phyloP scores from a whole-genome alignment of 1,140 invertebrate genomes.

The Drosophila obscura region DNA sequence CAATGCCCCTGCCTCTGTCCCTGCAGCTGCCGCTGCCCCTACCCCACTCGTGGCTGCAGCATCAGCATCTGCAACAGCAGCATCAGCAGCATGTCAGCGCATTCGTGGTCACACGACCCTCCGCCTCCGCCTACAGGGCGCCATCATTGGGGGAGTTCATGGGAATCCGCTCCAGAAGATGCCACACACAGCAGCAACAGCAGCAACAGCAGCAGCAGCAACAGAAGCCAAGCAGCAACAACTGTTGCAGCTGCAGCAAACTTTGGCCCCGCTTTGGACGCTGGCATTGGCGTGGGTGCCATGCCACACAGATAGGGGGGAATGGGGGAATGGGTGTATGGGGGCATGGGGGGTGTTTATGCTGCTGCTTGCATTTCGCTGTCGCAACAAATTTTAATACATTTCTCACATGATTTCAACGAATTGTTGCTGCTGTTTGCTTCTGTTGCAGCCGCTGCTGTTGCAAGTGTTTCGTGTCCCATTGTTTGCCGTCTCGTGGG shows the following conservation, averaged over 20 bases:
- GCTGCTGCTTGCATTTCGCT: constrained; percentile 66
- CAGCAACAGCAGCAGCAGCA: constrained; percentile 18
- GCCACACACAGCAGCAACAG: constrained; percentile 55
- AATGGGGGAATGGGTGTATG: too few relatives aligned
- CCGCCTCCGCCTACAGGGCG: constrained; percentile 38
- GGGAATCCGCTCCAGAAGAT: constrained; percentile 72
- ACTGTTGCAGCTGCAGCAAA: constrained; percentile 56
- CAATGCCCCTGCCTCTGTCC: constrained; percentile 33
- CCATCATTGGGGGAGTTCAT: constrained; percentile 59
- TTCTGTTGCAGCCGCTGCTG: constrained; percentile 21
- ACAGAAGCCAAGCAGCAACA: constrained; percentile 24
- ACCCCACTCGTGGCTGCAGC: not conserved
- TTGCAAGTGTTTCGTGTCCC: constrained; percentile 35
- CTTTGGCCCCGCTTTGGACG: constrained; percentile 65
- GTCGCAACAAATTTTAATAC: constrained; percentile 74
- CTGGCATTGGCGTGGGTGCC: constrained; percentile 65
- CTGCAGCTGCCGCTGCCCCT: constrained; percentile 2
- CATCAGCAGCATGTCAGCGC: constrained; percentile 65
- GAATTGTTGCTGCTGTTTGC: constrained; percentile 19
- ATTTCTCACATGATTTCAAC: constrained; percentile 73
- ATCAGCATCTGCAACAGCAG: constrained; percentile 6
- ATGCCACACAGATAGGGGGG: not conserved
- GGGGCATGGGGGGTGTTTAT: constrained; percentile 21
- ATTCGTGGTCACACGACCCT: constrained; percentile 57
- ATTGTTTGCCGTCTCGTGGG: constrained; percentile 26